These are phyloP conservation scores for Eilema caniola DNA, from an alignment of 2,888 invertebrate species.

Conservation along the genomic window DNA sequence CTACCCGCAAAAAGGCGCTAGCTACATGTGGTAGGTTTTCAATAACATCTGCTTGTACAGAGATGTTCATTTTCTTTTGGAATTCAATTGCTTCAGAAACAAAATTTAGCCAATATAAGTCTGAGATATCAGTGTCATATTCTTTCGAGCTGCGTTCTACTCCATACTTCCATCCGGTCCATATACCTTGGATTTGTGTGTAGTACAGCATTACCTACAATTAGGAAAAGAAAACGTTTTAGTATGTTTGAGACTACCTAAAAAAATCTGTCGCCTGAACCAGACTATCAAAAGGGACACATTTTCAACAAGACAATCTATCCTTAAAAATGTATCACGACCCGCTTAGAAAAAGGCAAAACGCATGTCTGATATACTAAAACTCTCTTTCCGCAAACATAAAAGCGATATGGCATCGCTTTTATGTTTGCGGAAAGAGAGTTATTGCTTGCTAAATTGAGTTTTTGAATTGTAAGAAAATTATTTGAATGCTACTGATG, in stretches of 20 bases:
- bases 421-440: too few relatives aligned
- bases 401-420: too few relatives aligned
- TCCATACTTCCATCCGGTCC: slow-evolving; percentile 91
- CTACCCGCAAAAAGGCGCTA: slow-evolving; percentile 89
- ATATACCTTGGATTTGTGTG: slow-evolving; percentile 92
- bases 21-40: slow-evolving; percentile 76
- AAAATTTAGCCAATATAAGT: slow-evolving; percentile 92
- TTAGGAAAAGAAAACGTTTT: background rate
- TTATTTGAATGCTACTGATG: too few relatives aligned
- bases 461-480: too few relatives aligned
- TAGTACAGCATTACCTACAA: slow-evolving; percentile 90
- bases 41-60: slow-evolving; percentile 67
- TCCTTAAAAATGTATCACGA: too few relatives aligned
- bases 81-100: slow-evolving; percentile 92
- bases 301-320: too few relatives aligned
- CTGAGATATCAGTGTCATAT: slow-evolving; percentile 87
- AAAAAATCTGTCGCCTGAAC: background rate
- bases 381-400: too few relatives aligned
- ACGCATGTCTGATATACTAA: too few relatives aligned
- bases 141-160: slow-evolving; percentile 89
- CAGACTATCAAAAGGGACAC: too few relatives aligned
- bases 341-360: too few relatives aligned
- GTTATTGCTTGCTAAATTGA: too few relatives aligned
- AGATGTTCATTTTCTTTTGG: slow-evolving; percentile 82
- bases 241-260: background rate